Conservation (phyloP, 2,888 invertebrate genomes). For the Clusia tigrina region DNA sequence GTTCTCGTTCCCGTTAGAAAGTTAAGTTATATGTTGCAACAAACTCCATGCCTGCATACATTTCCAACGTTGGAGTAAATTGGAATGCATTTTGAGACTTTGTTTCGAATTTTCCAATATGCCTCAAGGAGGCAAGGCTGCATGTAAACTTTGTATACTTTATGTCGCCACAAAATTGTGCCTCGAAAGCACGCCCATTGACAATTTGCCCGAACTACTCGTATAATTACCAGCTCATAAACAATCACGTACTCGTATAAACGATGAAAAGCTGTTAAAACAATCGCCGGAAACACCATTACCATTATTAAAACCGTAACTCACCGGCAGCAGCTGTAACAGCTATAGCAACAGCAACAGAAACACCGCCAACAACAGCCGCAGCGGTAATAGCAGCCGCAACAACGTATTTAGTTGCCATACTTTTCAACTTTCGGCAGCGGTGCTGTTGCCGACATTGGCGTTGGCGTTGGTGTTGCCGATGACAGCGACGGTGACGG, state of each 20-base stretch:
- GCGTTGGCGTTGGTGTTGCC: background rate
- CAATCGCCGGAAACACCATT: background rate
- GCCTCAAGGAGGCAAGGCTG: too few species aligned
- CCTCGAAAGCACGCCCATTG: background rate
- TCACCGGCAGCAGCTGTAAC: background rate
- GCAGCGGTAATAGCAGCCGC: too few species aligned
- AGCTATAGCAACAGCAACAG: too few species aligned
- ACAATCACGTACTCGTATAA: background rate
- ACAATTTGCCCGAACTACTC: background rate
- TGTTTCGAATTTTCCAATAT: too few species aligned
- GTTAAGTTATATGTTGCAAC: too few species aligned
- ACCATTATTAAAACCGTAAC: constrained; percentile 1
- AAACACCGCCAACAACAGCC: background rate
- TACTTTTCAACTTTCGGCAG: background rate
- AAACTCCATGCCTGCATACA: too few species aligned
- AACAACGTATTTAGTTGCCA: background rate
- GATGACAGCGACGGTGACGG: too few species aligned
- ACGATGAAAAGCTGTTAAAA: background rate
- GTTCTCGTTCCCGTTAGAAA: too few species aligned
- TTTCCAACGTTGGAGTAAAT: too few species aligned
- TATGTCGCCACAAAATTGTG: constrained; percentile 3
- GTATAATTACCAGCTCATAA: constrained; percentile 8
- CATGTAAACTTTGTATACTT: too few species aligned
- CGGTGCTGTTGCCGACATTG: background rate
- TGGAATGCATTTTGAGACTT: too few species aligned